A percentile compares a stretch with the other conserved stretches of the same genome.
Conservation (phyloP, 2,797 vertebrate genomes). For the Garrulus glandarius region DNA sequence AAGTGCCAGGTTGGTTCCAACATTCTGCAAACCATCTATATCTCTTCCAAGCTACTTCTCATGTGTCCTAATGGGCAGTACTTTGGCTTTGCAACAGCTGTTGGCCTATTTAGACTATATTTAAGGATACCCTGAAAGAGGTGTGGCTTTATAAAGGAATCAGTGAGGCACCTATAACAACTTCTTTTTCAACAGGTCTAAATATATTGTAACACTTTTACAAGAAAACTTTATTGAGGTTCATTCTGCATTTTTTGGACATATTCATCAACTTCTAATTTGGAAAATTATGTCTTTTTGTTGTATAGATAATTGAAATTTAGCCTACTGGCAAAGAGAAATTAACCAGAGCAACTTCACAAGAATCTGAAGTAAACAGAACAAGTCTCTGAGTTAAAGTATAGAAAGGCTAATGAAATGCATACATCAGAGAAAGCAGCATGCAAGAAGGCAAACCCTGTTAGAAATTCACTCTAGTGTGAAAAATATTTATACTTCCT, state of each 20-base stretch:
- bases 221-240: neutral
- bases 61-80: neutral
- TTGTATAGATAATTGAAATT: slow-evolving; percentile 47
- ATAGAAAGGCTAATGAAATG: slow-evolving; percentile 24
- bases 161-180: neutral
- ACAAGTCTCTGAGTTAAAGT: slow-evolving; percentile 15
- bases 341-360: slow-evolving; percentile 42
- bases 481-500: slow-evolving; percentile 6
- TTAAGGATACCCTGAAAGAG: slow-evolving; percentile 18
- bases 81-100: neutral
- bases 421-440: neutral
- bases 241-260: neutral
- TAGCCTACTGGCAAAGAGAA: slow-evolving; percentile 38
- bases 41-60: slow-evolving; percentile 30
- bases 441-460: neutral
- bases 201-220: neutral
- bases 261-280: neutral
- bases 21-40: neutral
- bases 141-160: neutral
- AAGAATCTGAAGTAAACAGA: slow-evolving; percentile 22
- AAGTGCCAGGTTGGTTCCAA: neutral
- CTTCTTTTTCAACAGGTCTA: neutral
- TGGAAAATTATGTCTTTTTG: neutral
- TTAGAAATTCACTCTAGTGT: neutral
- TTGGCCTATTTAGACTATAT: neutral